Evolutionary conservation across 1,140 invertebrate species (phyloP).

Genomic region (Tetraneura akinire): DNA sequence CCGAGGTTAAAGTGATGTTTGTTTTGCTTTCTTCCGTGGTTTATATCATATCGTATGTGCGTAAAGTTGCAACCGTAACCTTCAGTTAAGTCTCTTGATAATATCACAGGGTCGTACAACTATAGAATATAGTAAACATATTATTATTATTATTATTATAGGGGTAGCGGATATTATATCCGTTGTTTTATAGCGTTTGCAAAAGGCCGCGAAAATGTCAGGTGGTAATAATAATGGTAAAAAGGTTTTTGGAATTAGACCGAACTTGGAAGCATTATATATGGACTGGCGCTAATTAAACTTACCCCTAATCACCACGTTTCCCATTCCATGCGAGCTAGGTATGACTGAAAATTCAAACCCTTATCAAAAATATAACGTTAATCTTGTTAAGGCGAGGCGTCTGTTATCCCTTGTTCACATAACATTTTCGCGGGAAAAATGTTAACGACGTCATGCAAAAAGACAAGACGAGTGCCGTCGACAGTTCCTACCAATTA

Average conservation of each 20-base stretch:
- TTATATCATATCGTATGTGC: background rate
- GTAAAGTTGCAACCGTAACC: conserved; percentile 15
- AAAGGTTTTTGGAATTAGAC: conserved; percentile 32
- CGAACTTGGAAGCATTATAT: background rate
- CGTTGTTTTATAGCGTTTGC: conserved; percentile 31
- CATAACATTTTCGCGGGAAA: background rate
- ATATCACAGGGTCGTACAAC: background rate
- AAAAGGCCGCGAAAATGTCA: conserved; percentile 48
- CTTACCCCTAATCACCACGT: background rate
- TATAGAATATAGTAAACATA: too few relatives aligned
- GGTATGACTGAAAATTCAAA: background rate
- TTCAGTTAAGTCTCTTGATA: conserved; percentile 37
- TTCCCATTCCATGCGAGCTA: background rate
- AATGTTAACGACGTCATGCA: background rate
- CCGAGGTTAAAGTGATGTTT: background rate
- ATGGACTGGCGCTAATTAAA: conserved; percentile 22
- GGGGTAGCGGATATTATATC: background rate
- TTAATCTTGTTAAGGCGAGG: background rate
- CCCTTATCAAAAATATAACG: conserved; percentile 27
- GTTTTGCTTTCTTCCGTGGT: background rate
- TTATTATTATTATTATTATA: too few relatives aligned
- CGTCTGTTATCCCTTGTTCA: background rate
- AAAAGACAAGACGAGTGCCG: background rate
- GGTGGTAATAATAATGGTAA: background rate
- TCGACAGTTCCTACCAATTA: conserved; percentile 45